Percentiles rank a stretch among this genome's conserved stretches.
These are phyloP conservation scores for Catocala fraxini DNA, from an alignment of 2,888 invertebrate genomes.

Conservation along the genomic window DNA sequence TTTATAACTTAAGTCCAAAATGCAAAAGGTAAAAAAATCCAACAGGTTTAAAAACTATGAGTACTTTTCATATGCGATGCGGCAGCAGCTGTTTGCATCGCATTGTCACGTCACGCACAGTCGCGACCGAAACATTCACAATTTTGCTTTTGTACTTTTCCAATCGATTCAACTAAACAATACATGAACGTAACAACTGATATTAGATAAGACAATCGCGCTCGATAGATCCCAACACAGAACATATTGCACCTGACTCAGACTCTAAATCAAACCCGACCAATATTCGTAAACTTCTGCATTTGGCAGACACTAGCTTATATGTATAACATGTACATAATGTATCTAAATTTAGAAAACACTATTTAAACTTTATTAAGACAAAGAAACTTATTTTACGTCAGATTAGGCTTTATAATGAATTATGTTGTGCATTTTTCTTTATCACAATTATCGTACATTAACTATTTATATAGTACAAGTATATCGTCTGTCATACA, in stretches of 20 bases:
- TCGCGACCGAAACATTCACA: constrained; percentile 53
- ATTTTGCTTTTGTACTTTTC: constrained; percentile 65
- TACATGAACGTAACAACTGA: constrained; percentile 54
- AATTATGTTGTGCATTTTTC: constrained; percentile 84
- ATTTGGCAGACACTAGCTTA: constrained; percentile 68
- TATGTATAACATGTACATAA: constrained; percentile 68
- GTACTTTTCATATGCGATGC: constrained; percentile 59
- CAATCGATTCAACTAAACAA: constrained; percentile 53
- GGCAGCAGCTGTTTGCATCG: constrained; percentile 32
- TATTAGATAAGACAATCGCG: constrained; percentile 32
- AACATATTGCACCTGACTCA: constrained; percentile 76
- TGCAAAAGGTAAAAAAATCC: constrained; percentile 73
- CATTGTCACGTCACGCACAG: constrained; percentile 39
- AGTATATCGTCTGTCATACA: constrained; percentile 77
- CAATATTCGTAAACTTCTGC: constrained; percentile 64
- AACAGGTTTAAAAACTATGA: constrained; percentile 63
- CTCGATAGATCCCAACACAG: constrained; percentile 55
- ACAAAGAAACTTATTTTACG: constrained; percentile 75
- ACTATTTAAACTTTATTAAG: constrained; percentile 69
- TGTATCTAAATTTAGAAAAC: constrained; percentile 74
- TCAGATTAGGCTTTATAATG: constrained; percentile 83
- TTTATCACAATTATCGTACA: constrained; percentile 84
- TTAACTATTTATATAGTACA: constrained; percentile 74
- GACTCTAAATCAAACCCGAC: constrained; percentile 67
- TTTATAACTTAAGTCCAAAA: constrained; percentile 70